Evolutionary conservation across 2,888 invertebrate species (phyloP), one percentile per base, ranked within the genome.

Genomic region (Lydus trimaculatus): DNA sequence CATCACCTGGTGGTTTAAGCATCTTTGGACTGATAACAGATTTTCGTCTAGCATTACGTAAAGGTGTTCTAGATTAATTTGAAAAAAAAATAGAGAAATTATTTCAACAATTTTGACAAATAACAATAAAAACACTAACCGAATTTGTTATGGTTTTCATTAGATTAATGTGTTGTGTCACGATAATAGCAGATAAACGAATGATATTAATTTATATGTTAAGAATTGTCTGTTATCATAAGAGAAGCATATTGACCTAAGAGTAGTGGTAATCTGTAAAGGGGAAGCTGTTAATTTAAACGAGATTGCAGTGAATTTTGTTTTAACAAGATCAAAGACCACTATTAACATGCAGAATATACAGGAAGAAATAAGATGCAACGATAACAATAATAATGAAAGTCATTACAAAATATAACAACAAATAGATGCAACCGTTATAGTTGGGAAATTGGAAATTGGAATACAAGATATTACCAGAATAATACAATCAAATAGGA

Each of bases 41-140:
- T 85, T 87, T 92, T 84, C 87, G 89, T 84, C 88, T 87, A 84
- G 86, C 89, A 87, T 86, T 91, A 78, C 89, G 89, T 75, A 89
- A 87, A 23, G 91, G 91, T 66, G 67, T 65, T 48, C 67, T 71
- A 23, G 2, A 25, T 56, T 56, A 0, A 17, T 17, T 43, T 60
- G 39, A 52, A 65, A 33, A 59, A 59, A 20, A 39, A 36, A 36
- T 6, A n/a, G n/a, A n/a, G n/a, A 17, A 20, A 60, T 23, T 20
- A 23, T 52, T 31, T 61, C 31, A 64, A 56, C 6, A 58, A 68
- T 20, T n/a, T 20, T 20, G 6, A 39, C 31, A 31, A 28, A 6
- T 9, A 9, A 20, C 2, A 25, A 56, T 4, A 43, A 28, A 6
- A 52, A 36, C 61, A 68, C 64, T 61, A 61, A 64, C 64, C 43